Conservation (phyloP, 2,113 vertebrate species). For the Trogon melanurus region DNA sequence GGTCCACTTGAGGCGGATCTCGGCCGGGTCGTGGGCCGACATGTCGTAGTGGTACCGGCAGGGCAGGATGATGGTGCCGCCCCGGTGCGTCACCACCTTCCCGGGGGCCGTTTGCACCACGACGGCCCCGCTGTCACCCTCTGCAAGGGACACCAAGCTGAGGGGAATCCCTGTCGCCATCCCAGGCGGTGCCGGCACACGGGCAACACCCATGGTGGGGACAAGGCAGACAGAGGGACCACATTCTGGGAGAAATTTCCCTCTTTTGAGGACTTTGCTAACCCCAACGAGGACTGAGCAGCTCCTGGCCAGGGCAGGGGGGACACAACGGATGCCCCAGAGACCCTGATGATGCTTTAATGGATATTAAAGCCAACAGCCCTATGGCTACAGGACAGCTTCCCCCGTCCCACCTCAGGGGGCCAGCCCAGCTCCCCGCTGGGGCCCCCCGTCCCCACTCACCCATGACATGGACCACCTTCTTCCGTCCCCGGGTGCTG, state of each 20-base stretch:
- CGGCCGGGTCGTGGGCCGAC: constrained; percentile 76
- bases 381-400: fast-evolving
- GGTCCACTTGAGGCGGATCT: constrained; percentile 95
- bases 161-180: background rate
- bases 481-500: constrained; percentile 80
- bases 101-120: constrained; percentile 94
- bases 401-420: fast-evolving
- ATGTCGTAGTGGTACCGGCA: constrained; percentile 93
- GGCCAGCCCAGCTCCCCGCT: background rate
- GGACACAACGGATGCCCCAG: fast-evolving
- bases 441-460: background rate
- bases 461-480: constrained; percentile 93
- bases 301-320: background rate
- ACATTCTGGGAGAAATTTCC: fast-evolving
- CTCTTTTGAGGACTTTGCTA: background rate
- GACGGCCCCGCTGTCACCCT: constrained; percentile 89
- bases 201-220: background rate
- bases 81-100: constrained; percentile 92
- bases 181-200: fast-evolving
- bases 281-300: fast-evolving
- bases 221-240: too few relatives aligned
- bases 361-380: fast-evolving
- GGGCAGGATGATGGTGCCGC: constrained; percentile 92
- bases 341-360: fast-evolving
- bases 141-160: constrained; percentile 54